Conservation (phyloP, 2,888 invertebrate genomes). For the Microchrysa polita region DNA sequence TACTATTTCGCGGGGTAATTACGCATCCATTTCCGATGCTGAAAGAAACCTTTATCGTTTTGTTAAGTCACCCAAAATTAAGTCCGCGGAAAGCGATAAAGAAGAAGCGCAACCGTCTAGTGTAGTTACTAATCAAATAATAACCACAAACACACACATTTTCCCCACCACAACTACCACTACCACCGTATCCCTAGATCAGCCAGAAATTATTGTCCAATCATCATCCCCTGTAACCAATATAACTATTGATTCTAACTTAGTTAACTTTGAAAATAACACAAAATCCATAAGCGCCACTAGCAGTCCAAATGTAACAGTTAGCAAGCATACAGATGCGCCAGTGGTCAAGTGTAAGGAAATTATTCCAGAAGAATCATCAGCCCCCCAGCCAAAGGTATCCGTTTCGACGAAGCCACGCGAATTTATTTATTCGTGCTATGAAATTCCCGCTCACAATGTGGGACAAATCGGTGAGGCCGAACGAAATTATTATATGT, state of each 20-base stretch:
- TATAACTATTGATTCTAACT: constrained; percentile 2
- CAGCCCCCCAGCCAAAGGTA: not conserved
- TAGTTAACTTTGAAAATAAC: constrained; percentile 31
- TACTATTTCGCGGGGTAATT: constrained; percentile 25
- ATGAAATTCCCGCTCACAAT: constrained; percentile 53
- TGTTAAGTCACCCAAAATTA: constrained; percentile 32
- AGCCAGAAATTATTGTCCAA: not conserved
- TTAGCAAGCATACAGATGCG: constrained; percentile 21
- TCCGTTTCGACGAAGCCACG: constrained; percentile 3
- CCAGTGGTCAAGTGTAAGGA: constrained; percentile 28
- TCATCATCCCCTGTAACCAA: not conserved
- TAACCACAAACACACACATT: not conserved
- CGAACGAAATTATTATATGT: constrained; percentile 52
- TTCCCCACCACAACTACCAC: constrained; percentile 26
- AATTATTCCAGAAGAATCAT: not conserved
- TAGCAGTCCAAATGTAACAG: constrained; percentile 46
- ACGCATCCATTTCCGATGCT: constrained; percentile 41
- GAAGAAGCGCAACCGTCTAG: constrained; percentile 47
- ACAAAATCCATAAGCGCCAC: constrained; percentile 44
- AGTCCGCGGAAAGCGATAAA: constrained; percentile 29
- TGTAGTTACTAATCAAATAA: constrained; percentile 30
- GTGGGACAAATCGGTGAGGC: constrained; percentile 51
- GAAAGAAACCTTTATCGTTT: constrained; percentile 42
- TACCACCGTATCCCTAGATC: not conserved
- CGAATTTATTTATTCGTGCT: constrained; percentile 46